Evolutionary conservation across 2,113 vertebrate species (phyloP), one percentile per base, ranked within the genome.

Genomic region (Perca fluviatilis): DNA sequence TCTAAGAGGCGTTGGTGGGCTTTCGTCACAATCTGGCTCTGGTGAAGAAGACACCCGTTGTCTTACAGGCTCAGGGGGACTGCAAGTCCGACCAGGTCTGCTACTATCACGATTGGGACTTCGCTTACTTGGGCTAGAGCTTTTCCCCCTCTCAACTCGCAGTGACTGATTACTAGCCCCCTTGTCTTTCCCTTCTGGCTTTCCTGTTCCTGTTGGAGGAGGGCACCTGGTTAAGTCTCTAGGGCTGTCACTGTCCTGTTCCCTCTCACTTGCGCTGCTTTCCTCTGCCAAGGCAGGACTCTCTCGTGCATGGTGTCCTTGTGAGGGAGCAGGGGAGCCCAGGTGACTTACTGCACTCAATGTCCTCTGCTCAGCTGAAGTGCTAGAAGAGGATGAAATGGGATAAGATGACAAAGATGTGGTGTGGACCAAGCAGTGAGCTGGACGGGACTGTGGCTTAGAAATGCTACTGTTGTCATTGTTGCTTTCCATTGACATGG

Each of bases 191-290:
- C 85, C 85, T 76, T 95, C 94, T 80, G 83, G 85, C 74, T 92
- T 95, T 76, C 91, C 92, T 46, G 62, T 71, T 83, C 86, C 86
- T 73, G 74, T 50, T 33, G 73, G 56, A 81, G 83, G 87, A 74
- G 92, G 75, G 74, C 89, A 90, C 86, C 94, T 95, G 74, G 86
- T 94, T 72, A 94, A 85, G 80, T 96, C 94, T 93, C 94, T 93
- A 47, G 92, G 88, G 82, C 78, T 77, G 69, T 94, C 91, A 16
- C 78, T 78, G 25, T 88, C 94, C 70, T 91, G 91, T 67, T 95
- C 93, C 68, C 81, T 89, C 50, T 94, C 91, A 84, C 84, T 90
- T 61, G 93, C 90, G 49, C 79, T 64, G 58, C 84, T 88, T 74
- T 95, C 95, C n/a, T 94, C 94, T 25, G 84, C 84, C 30, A 89